Percentiles rank a stretch among this genome's conserved stretches.
Evolutionary conservation across 2,888 invertebrate species (phyloP).

Genomic region (Serripes groenlandicus): DNA sequence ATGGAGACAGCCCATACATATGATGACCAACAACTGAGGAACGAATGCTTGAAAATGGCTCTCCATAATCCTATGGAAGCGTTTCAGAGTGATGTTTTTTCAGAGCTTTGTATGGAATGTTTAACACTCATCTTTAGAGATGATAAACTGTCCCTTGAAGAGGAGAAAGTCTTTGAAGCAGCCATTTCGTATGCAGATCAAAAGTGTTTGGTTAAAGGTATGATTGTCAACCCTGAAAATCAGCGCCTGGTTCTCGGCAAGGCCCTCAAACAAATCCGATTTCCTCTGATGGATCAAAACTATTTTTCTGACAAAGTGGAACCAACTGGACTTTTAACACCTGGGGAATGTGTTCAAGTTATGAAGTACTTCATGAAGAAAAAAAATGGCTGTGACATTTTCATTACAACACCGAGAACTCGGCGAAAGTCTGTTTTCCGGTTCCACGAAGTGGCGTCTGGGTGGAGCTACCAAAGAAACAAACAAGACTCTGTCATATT

Average conservation of each 20-base stretch:
- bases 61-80: slow-evolving; percentile 58
- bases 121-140: slow-evolving; percentile 61
- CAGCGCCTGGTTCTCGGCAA: slow-evolving; percentile 51
- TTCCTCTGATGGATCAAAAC: slow-evolving; percentile 62
- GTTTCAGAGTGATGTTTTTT: slow-evolving; percentile 56
- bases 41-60: slow-evolving; percentile 60
- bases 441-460: slow-evolving; percentile 35
- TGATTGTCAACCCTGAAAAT: slow-evolving; percentile 55
- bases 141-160: slow-evolving; percentile 60
- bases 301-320: slow-evolving; percentile 63
- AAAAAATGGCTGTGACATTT: slow-evolving; percentile 16
- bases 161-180: slow-evolving; percentile 68
- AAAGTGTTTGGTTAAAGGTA: slow-evolving; percentile 52
- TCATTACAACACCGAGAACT: slow-evolving; percentile 40
- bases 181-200: slow-evolving; percentile 61
- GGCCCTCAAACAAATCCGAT: slow-evolving; percentile 63
- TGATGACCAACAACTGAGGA: slow-evolving; percentile 57
- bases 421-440: slow-evolving; percentile 31
- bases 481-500: slow-evolving; percentile 53
- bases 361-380: slow-evolving; percentile 50
- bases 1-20: slow-evolving; percentile 67
- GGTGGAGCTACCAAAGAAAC: slow-evolving; percentile 59
- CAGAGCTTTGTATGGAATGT: slow-evolving; percentile 62
- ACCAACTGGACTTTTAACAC: slow-evolving; percentile 54
- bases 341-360: slow-evolving; percentile 82